Evolutionary conservation across 2,797 vertebrate species (phyloP), one percentile per base, ranked within the genome.

Genomic region (Enteromius afrohamiltoni): DNA sequence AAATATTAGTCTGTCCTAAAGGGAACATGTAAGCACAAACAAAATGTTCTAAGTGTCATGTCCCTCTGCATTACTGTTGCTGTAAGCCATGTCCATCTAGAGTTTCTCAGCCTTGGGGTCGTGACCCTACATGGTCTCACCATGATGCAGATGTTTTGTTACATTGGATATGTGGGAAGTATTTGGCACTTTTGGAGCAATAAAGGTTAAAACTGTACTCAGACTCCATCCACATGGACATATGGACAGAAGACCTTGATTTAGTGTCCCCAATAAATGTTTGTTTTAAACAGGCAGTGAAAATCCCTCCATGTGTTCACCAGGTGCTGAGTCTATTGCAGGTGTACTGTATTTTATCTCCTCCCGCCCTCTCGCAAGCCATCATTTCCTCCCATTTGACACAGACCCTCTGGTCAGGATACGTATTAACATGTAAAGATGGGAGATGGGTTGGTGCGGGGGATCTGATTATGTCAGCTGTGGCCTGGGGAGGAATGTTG

Each of bases 261-360:
- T 49, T 86, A 87, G 89, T 77, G 78, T 82, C 86, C 70, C 31
- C 55, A 53, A 62, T 75, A 86, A 77, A 42, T 64, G 42, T 89
- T 85, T 26, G 79, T 71, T 85, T 85, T 85, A 88, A 88, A 89
- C 47, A 64, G 23, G 62, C 69, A 40, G 80, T 79, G 92, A 88
- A 85, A 92, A 90, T 89, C 87, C 88, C n/a, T 84, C 90, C 92
- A 95, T 93, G 92, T 96, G 93, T 94, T 93, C 93, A 88, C 93
- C 94, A 96, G 94, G 93, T 95, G 85, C 91, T 94, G 93, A 94
- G 88, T 88, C 92, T 91, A 89, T 85, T 93, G 88, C 93, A 91
- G 93, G 92, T 87, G 34, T 49, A 62, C 4, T 17, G 26, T 6
- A 37, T 68, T 21, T 31, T 55, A 77, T 90, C 91, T 91, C 94